Percentiles rank a stretch among this genome's conserved stretches.
Conservation (phyloP, 2,113 vertebrate species). For the Rhynchomys soricoides region DNA sequence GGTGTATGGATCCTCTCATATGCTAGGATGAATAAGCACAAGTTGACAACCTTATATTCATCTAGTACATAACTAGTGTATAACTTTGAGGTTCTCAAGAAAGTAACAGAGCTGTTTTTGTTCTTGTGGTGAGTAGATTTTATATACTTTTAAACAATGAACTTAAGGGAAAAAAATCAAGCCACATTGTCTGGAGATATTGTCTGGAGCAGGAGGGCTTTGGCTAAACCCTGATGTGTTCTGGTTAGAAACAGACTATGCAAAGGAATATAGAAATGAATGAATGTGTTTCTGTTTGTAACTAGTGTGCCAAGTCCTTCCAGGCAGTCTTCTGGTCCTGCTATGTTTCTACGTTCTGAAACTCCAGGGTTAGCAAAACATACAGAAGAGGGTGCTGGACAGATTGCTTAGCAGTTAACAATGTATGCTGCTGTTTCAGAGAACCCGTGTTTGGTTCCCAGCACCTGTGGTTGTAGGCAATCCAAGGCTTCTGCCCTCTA, state of each 20-base stretch:
- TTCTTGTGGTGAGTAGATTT: background rate
- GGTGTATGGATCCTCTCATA: too few relatives aligned
- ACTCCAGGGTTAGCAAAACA: background rate
- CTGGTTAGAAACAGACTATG: background rate
- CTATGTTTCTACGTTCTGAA: background rate
- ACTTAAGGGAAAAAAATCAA: background rate
- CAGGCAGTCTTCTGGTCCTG: background rate
- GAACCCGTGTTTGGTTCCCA: background rate
- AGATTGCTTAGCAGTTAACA: background rate
- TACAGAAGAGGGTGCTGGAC: background rate
- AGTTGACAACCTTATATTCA: background rate
- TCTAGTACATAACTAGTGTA: rapidly evolving
- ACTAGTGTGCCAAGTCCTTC: background rate
- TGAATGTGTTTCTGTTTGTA: too few relatives aligned
- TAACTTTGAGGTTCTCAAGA: background rate
- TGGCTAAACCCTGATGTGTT: background rate
- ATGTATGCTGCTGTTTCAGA: background rate
- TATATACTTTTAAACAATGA: background rate
- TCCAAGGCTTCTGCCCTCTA: background rate
- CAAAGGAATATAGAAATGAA: too few relatives aligned
- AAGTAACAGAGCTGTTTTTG: background rate
- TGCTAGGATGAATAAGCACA: too few relatives aligned
- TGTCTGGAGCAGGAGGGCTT: background rate
- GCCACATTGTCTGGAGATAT: background rate
- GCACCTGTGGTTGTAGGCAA: background rate